These are phyloP conservation scores for Lordiphosa clarofinis DNA, from an alignment of 1,140 invertebrate genomes.

Conservation along the genomic window DNA sequence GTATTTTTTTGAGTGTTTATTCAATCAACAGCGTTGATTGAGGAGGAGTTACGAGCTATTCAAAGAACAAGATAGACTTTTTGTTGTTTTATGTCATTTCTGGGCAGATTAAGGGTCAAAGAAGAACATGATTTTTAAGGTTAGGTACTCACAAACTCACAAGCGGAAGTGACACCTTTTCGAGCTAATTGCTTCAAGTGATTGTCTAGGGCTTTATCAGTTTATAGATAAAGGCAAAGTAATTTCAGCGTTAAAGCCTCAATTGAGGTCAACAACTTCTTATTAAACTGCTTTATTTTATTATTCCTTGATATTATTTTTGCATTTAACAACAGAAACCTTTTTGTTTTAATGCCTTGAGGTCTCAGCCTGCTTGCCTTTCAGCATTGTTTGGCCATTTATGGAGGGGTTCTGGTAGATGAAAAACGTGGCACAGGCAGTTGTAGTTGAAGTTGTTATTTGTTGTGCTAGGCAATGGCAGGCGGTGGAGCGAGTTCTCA, in stretches of 20 bases:
- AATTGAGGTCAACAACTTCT: conserved; percentile 44
- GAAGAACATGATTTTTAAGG: too few relatives aligned
- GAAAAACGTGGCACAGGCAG: conserved; percentile 1
- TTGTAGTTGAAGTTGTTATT: conserved; percentile 1
- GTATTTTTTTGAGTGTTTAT: too few relatives aligned
- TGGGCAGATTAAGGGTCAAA: too few relatives aligned
- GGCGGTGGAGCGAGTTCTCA: conserved; percentile 15
- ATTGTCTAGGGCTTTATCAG: conserved; percentile 15
- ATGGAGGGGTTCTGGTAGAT: conserved; percentile 4
- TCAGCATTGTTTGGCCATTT: conserved; percentile 31
- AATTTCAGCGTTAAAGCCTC: conserved; percentile 9
- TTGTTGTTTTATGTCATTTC: too few relatives aligned
- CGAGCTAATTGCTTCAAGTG: too few relatives aligned
- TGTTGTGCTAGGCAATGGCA: conserved; percentile 54
- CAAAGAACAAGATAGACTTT: too few relatives aligned
- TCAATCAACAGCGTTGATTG: too few relatives aligned
- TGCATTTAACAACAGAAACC: conserved; percentile 41
- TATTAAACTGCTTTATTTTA: conserved; percentile 18
- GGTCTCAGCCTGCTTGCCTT: not conserved
- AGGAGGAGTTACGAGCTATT: too few relatives aligned
- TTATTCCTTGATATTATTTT: conserved; percentile 1
- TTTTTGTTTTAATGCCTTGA: conserved; percentile 34
- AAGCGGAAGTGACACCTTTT: too few relatives aligned
- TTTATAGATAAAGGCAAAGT: conserved; percentile 12
- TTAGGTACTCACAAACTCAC: too few relatives aligned